A percentile compares a stretch with the other conserved stretches of the same genome.
phyloP scores from a whole-genome alignment of 2,797 vertebrate genomes.

The Trematomus bernacchii region DNA sequence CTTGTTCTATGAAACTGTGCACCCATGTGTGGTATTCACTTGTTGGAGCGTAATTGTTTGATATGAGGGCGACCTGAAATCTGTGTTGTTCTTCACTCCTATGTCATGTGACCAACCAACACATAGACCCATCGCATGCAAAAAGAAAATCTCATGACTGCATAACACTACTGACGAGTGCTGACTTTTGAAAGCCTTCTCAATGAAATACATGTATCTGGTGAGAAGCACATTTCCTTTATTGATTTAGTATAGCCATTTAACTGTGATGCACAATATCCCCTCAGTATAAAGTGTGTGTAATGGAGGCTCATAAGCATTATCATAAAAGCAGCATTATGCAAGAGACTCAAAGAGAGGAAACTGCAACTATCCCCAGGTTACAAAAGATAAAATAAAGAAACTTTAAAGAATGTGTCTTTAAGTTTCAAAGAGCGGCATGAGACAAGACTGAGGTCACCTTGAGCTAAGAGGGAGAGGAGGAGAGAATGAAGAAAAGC shows the following conservation, averaged over 20 bases:
- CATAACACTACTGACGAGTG: neutral
- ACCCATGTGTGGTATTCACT: constrained; percentile 45
- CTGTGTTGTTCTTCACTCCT: constrained; percentile 29
- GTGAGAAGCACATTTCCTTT: neutral
- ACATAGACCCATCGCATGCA: neutral
- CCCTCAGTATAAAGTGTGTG: neutral
- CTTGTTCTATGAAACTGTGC: constrained; percentile 53
- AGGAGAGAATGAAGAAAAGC: constrained; percentile 66
- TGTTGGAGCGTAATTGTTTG: constrained; percentile 46
- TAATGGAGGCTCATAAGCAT: constrained; percentile 5
- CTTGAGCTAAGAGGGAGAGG: constrained; percentile 57
- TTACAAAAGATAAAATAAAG: constrained; percentile 21
- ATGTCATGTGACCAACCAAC: constrained; percentile 6
- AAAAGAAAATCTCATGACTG: neutral
- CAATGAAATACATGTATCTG: neutral
- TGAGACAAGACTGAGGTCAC: constrained; percentile 62
- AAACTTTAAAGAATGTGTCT: constrained; percentile 12
- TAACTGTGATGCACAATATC: neutral
- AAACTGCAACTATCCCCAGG: neutral
- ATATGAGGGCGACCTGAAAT: constrained; percentile 48
- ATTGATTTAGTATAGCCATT: neutral
- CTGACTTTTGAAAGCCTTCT: neutral
- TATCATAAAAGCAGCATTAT: constrained; percentile 13
- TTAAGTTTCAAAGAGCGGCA: constrained; percentile 30
- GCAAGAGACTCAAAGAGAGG: constrained; percentile 10